phyloP scores from a whole-genome alignment of 1,140 invertebrate species.

The Berghia stephanieae region DNA sequence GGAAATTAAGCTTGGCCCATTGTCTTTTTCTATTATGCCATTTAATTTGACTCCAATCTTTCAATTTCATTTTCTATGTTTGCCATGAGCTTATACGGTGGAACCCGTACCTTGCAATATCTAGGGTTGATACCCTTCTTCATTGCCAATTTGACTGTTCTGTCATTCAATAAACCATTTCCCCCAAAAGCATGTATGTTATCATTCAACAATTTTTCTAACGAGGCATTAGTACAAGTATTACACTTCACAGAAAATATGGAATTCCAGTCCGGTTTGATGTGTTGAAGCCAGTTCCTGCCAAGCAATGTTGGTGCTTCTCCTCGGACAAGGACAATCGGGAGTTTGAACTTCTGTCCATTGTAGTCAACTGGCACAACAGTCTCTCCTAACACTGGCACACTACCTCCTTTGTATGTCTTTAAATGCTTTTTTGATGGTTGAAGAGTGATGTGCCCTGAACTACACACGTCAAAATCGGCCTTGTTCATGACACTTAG shows the following conservation, averaged over 20 bases:
- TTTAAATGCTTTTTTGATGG: no score
- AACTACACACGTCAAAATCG: no score
- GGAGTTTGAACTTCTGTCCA: neutral
- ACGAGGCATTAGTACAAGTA: no score
- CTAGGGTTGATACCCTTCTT: slow-evolving; percentile 16
- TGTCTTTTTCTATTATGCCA: no score
- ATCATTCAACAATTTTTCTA: no score
- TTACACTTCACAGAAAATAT: neutral
- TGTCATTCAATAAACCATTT: slow-evolving; percentile 20
- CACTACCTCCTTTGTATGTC: no score
- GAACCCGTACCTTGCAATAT: slow-evolving; percentile 47
- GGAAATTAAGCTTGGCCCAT: no score
- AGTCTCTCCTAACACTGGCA: no score
- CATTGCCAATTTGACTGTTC: slow-evolving; percentile 30
- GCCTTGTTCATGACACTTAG: no score
- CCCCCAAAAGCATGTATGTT: neutral
- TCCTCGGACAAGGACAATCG: neutral
- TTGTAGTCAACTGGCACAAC: slow-evolving; percentile 8
- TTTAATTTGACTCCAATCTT: slow-evolving; percentile 32
- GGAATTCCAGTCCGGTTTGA: neutral
- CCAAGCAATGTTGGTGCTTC: slow-evolving; percentile 4
- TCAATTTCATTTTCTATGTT: slow-evolving; percentile 50
- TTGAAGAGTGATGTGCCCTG: no score
- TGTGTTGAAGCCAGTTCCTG: neutral
- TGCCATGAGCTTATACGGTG: slow-evolving; percentile 52